phyloP scores from a whole-genome alignment of 1,140 invertebrate species.

The Andrena cerasifolii region DNA sequence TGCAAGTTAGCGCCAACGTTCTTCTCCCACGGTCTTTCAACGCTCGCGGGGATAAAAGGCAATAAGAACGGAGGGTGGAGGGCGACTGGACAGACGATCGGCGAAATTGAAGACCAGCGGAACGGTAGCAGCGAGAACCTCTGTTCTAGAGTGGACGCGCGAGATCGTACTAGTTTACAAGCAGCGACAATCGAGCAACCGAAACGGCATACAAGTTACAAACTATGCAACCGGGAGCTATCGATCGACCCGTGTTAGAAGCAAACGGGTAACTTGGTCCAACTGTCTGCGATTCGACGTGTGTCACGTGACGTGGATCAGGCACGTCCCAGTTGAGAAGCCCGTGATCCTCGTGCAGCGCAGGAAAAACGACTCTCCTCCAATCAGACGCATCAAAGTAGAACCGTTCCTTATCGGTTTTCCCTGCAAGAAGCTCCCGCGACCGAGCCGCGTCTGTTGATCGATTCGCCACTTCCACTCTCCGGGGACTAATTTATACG shows the following conservation, averaged over 20 bases:
- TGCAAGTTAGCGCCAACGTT: conserved; percentile 1
- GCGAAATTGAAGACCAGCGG: conserved; percentile 12
- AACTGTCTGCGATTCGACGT: too few species aligned
- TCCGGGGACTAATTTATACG: conserved; percentile 26
- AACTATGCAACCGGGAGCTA: not conserved
- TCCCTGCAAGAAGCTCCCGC: not conserved
- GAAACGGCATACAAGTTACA: not conserved
- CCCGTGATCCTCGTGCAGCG: not conserved
- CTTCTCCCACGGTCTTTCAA: not conserved
- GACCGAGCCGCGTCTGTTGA: conserved; percentile 18
- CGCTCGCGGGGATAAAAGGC: not conserved
- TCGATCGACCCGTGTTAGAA: not conserved
- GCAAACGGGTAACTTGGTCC: not conserved
- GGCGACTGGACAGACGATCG: not conserved
- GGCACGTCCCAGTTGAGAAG: not conserved
- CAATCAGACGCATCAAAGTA: not conserved
- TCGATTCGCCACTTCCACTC: conserved; percentile 38
- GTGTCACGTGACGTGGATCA: too few species aligned
- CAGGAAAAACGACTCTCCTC: not conserved
- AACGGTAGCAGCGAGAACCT: not conserved
- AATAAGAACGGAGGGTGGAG: not conserved
- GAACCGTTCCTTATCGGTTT: not conserved
- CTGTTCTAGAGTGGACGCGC: not conserved
- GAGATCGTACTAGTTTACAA: not conserved
- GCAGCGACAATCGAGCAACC: not conserved